Evolutionary conservation across 2,888 invertebrate genomes (phyloP).

Genomic region (Ennomos quercinarius): DNA sequence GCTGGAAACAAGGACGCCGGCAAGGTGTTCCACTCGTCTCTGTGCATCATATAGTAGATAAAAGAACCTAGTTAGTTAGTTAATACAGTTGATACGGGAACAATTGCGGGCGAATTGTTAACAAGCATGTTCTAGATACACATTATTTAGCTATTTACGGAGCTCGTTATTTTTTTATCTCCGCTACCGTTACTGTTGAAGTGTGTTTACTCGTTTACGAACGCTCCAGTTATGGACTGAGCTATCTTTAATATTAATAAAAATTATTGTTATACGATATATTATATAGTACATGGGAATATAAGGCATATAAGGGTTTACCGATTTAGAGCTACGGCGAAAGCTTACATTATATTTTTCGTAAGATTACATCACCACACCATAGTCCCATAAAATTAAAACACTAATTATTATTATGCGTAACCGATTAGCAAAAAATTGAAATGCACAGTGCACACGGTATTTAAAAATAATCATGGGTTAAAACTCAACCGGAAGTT

Average conservation of each 20-base stretch:
- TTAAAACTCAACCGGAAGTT: constrained; percentile 24
- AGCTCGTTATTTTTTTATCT: constrained; percentile 61
- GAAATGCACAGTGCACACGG: constrained; percentile 3
- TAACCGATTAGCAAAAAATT: background rate
- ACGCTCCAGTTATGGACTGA: constrained; percentile 22
- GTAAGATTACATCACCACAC: too few relatives aligned
- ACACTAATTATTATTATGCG: background rate
- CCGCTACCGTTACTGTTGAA: constrained; percentile 49
- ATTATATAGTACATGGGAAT: too few relatives aligned
- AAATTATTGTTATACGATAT: too few relatives aligned
- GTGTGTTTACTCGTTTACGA: constrained; percentile 34
- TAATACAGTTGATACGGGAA: constrained; percentile 43
- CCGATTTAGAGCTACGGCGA: too few relatives aligned
- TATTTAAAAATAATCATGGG: too few relatives aligned
- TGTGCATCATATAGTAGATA: background rate
- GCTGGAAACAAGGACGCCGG: too few relatives aligned
- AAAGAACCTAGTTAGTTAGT: constrained; percentile 5
- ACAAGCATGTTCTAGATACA: constrained; percentile 57
- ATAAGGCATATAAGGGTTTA: too few relatives aligned
- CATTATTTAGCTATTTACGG: constrained; percentile 52
- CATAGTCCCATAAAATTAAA: background rate
- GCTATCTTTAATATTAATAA: too few relatives aligned
- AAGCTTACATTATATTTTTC: too few relatives aligned
- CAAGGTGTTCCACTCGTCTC: too few relatives aligned
- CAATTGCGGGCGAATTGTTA: constrained; percentile 46